These are phyloP conservation scores for Lepidurus packardi DNA, from an alignment of 1,140 invertebrate species.

Conservation along the genomic window DNA sequence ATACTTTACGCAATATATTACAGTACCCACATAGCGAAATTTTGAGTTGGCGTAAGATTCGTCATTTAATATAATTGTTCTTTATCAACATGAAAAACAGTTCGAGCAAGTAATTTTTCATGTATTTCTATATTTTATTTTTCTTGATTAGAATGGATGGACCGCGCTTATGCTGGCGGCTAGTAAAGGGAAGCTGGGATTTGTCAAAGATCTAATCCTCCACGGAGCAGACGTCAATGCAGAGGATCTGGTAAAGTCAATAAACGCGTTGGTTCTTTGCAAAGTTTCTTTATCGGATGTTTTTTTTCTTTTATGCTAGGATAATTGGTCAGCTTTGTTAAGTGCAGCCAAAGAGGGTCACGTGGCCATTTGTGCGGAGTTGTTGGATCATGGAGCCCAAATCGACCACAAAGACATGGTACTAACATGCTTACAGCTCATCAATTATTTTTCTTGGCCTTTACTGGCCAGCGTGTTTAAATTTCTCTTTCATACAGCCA, in stretches of 20 bases:
- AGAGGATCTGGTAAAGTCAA: conserved; percentile 66
- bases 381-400: conserved; percentile 78
- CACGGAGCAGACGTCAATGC: conserved; percentile 82
- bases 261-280: conserved; percentile 31
- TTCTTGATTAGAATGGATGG: conserved; percentile 67
- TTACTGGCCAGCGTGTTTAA: neutral
- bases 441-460: neutral
- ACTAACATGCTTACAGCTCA: conserved; percentile 39
- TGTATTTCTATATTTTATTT: conserved; percentile 27
- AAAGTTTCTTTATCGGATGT: conserved; percentile 25
- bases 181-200: conserved; percentile 67
- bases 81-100: neutral
- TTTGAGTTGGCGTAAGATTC: too few species aligned
- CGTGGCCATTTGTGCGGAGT: conserved; percentile 68
- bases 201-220: conserved; percentile 74
- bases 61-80: too few species aligned
- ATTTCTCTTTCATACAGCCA: neutral
- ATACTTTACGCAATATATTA: too few species aligned
- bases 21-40: too few species aligned
- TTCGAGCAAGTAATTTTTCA: conserved; percentile 24
- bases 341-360: conserved; percentile 87
- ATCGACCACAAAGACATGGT: conserved; percentile 92
- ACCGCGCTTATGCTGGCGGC: conserved; percentile 86
- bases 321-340: conserved; percentile 87
- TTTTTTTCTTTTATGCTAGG: conserved; percentile 49